phyloP scores from a whole-genome alignment of 2,888 invertebrate genomes.

The Aproaerema taeniolella region DNA sequence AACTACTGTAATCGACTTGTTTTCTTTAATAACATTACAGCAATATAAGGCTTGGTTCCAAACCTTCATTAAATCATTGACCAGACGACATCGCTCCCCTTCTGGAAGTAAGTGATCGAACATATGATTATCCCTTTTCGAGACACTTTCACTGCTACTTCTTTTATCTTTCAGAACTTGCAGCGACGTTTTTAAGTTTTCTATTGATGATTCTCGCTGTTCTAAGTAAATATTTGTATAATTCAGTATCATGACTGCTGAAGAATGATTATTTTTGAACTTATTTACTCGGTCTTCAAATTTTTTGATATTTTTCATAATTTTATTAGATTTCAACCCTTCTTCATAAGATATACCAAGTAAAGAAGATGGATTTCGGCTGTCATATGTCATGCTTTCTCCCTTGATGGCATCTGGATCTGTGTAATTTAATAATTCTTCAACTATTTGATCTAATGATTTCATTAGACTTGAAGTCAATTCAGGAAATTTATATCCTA shows the following conservation, averaged over 20 bases:
- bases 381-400: too few relatives aligned
- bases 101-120: slow-evolving; percentile 36
- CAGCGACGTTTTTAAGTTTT: slow-evolving; percentile 29
- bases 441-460: slow-evolving; percentile 27
- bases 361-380: too few relatives aligned
- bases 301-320: slow-evolving; percentile 28
- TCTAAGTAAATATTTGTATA: slow-evolving; percentile 35
- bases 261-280: slow-evolving; percentile 24
- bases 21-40: neutral
- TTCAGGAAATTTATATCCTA: slow-evolving; percentile 23
- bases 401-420: slow-evolving; percentile 19
- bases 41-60: slow-evolving; percentile 29
- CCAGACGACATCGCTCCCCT: slow-evolving; percentile 29
- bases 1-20: neutral
- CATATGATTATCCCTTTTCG: slow-evolving; percentile 18
- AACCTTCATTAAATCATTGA: slow-evolving; percentile 27
- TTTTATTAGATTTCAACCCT: slow-evolving; percentile 26
- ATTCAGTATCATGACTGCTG: slow-evolving; percentile 27
- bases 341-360: too few relatives aligned
- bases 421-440: slow-evolving; percentile 23
- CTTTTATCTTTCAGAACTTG: slow-evolving; percentile 21
- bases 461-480: slow-evolving; percentile 25
- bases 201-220: slow-evolving; percentile 30
- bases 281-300: slow-evolving; percentile 27
- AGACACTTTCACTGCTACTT: slow-evolving; percentile 3